These are phyloP conservation scores for Ptychoptera contaminata DNA, from an alignment of 2,888 invertebrate species.

Conservation along the genomic window DNA sequence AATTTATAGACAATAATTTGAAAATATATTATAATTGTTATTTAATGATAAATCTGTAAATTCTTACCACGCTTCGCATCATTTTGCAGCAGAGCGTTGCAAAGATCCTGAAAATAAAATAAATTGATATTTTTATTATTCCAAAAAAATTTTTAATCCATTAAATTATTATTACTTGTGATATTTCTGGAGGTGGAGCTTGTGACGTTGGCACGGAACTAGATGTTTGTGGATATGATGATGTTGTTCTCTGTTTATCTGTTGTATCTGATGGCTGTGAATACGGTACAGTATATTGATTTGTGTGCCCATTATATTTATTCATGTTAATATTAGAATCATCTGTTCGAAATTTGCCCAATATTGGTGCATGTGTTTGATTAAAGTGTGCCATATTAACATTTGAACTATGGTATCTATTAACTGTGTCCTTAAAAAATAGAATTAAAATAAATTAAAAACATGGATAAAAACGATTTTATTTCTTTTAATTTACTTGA, in stretches of 20 bases:
- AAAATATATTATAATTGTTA: neutral
- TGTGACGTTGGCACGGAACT: constrained; percentile 15
- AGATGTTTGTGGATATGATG: constrained; percentile 20
- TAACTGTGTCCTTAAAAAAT: constrained; percentile 13
- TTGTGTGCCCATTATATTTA: constrained; percentile 34
- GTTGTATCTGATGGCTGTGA: constrained; percentile 6
- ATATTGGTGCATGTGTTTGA: constrained; percentile 35
- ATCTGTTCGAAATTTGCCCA: constrained; percentile 45
- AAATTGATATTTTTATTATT: neutral
- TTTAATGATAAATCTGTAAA: constrained; percentile 1
- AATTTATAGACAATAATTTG: neutral
- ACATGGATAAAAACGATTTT: neutral
- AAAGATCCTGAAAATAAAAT: constrained; percentile 18
- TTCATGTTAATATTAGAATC: constrained; percentile 36
- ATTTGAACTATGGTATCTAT: constrained; percentile 23
- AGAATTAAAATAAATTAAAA: neutral
- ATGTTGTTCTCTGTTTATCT: constrained; percentile 2
- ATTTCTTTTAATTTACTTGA: constrained; percentile 12
- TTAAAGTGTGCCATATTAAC: constrained; percentile 36
- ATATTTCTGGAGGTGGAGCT: constrained; percentile 27
- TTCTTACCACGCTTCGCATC: constrained; percentile 22
- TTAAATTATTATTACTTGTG: constrained; percentile 14
- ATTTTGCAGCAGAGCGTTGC: constrained; percentile 29
- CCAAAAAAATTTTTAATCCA: neutral
- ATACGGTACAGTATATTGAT: constrained; percentile 12